Base-by-base conservation (phyloP, 1,140 invertebrate genomes). In the Apis dorsata region DNA sequence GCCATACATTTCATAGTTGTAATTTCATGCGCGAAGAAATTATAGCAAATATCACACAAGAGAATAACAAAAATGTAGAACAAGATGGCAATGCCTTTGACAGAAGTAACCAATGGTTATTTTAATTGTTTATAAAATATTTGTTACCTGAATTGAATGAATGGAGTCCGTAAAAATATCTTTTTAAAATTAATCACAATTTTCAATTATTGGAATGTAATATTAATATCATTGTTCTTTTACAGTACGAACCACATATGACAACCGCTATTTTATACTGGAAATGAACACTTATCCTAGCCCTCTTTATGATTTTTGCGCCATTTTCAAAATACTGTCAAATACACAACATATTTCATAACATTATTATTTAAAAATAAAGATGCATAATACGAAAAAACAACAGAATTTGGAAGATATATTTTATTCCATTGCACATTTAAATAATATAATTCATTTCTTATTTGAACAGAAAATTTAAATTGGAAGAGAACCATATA, bases 191-290 rank as follows among this genome's bases (percentile, higher is more conserved):
- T 10, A 44, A 28, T 71, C 55, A 71, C 63, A 49, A 57, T 53
- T 79, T 65, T 79, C 28, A 65, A 24, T 49, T 57, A 59, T 74
- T 24, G 9, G 15, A 55, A 85, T 72, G 69, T 72, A 79, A 79
- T 65, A 76, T 53, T 34, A 24, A 79, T 86, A 82, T 72, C 66
- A 87, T 87, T 74, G 75, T 76, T 82, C 59, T 55, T 24, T 60
- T 28, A 21, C 24, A 71, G 21, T 34, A 21, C 19, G 60, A 57
- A 71, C 66, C 71, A 60, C 78, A 44, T 78, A 44, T 51, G 44
- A 51, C 63, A 19, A 49, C 44, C n/a, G 19, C 59, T 59, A 83
- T 55, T 79, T 59, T 59, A 19, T 24, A 79, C 68, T 78, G 17
- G 63, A 76, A 69, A 60, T 55, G 17, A 51, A n/a, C 57, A 51